phyloP scores from a whole-genome alignment of 1,140 invertebrate species.

The Cydia splendana region DNA sequence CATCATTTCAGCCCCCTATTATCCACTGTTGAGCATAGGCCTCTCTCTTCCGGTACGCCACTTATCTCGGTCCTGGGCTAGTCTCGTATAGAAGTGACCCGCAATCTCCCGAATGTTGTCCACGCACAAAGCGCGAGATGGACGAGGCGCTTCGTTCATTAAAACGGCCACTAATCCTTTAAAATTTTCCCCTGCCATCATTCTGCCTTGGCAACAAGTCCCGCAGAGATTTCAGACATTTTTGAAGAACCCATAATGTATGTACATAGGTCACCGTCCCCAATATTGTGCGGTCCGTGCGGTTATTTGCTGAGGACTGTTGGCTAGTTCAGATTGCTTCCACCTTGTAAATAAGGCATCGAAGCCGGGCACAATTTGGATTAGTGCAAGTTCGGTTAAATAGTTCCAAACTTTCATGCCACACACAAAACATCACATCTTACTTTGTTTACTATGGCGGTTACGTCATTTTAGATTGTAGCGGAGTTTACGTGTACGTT shows the following conservation, averaged over 20 bases:
- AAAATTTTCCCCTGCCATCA: too few relatives aligned
- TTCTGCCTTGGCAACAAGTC: too few relatives aligned
- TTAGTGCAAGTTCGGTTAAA: constrained; percentile 19
- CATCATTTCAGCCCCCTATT: too few relatives aligned
- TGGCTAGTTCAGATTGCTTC: constrained; percentile 11
- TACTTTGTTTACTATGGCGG: neutral
- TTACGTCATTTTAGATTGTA: neutral
- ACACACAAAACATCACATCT: neutral
- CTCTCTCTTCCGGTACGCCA: too few relatives aligned
- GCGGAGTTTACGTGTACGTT: neutral
- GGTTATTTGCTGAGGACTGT: constrained; percentile 27
- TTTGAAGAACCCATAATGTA: neutral
- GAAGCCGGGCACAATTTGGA: constrained; percentile 14
- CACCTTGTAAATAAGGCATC: constrained; percentile 28
- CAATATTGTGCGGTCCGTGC: constrained; percentile 2
- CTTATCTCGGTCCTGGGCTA: too few relatives aligned
- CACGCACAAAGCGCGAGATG: too few relatives aligned
- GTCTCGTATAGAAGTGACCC: too few relatives aligned
- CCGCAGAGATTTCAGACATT: neutral
- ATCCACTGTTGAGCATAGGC: too few relatives aligned
- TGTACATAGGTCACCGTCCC: neutral
- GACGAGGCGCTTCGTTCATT: too few relatives aligned
- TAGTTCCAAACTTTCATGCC: neutral
- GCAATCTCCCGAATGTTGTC: too few relatives aligned
- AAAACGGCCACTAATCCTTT: too few relatives aligned